These are phyloP conservation scores for Stenolophus ochropezus DNA, from an alignment of 2,888 invertebrate genomes.

Conservation along the genomic window DNA sequence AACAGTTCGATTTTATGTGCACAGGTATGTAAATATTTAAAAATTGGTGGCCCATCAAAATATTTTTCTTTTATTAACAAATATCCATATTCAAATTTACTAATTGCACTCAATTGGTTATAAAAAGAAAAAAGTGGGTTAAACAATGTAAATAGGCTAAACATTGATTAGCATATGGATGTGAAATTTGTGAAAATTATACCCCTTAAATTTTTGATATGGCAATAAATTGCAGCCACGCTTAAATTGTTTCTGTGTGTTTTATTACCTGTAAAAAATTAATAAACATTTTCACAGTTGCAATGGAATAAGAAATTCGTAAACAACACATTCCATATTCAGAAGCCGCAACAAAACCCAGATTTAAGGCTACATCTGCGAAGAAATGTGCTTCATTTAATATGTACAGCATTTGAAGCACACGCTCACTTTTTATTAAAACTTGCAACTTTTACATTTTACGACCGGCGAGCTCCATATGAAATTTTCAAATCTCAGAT, in stretches of 20 bases:
- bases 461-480: conserved; percentile 34
- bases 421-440: conserved; percentile 46
- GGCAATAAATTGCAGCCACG: not conserved
- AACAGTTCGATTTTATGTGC: too few species aligned
- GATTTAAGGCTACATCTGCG: conserved; percentile 33
- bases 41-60: too few species aligned
- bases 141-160: not conserved
- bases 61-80: too few species aligned
- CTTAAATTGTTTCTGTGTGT: not conserved
- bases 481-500: conserved; percentile 45
- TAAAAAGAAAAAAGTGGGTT: not conserved
- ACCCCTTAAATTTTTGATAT: not conserved
- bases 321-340: conserved; percentile 25
- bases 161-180: not conserved
- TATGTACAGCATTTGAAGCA: conserved; percentile 33
- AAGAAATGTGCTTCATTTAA: conserved; percentile 29
- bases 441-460: conserved; percentile 47
- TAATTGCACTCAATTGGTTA: too few species aligned
- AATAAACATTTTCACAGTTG: not conserved
- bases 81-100: too few species aligned
- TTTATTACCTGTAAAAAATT: not conserved
- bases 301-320: not conserved
- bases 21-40: too few species aligned
- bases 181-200: not conserved
- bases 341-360: conserved; percentile 14